Conservation (phyloP, 2,113 vertebrate genomes). For the Heptranchias perlo region DNA sequence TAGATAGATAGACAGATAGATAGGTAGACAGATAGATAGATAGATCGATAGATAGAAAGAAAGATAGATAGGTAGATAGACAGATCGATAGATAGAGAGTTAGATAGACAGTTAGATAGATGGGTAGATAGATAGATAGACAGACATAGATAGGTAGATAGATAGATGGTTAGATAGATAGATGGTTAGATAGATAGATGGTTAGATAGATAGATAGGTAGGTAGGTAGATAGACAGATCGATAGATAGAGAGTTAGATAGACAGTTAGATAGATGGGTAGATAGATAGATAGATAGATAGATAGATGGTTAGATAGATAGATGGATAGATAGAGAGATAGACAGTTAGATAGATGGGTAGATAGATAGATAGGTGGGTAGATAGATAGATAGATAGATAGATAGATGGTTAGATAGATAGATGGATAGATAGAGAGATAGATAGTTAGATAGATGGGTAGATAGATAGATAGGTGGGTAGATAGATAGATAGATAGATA, state of each 20-base stretch:
- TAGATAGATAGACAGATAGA: neutral
- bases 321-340: no score
- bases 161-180: no score
- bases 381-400: no score
- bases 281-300: no score
- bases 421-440: no score
- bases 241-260: no score
- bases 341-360: neutral
- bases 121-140: no score
- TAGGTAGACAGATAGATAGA: neutral
- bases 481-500: neutral
- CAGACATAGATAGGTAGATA: neutral
- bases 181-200: neutral
- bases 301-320: neutral
- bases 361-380: no score
- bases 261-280: no score
- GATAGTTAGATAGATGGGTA: neutral
- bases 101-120: neutral
- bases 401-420: no score
- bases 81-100: neutral
- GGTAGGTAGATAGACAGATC: no score
- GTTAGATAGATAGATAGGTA: no score
- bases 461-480: neutral
- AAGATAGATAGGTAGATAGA: neutral
- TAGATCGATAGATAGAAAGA: neutral